Base-by-base conservation (phyloP, 2,797 vertebrate genomes). In the Phataginus tricuspis region DNA sequence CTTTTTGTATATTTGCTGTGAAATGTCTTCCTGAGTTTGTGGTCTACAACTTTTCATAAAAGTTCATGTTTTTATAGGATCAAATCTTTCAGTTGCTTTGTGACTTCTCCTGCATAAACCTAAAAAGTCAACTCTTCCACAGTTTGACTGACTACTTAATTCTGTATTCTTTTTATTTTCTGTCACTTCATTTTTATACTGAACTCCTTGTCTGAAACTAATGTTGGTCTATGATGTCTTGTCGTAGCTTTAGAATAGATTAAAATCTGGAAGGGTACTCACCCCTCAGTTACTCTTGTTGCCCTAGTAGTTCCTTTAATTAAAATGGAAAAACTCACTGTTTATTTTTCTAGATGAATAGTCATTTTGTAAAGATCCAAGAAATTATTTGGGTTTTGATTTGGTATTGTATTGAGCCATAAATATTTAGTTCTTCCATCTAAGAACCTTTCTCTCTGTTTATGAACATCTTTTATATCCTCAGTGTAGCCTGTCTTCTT, bases 221-320 rank as follows among this genome's bases (percentile, higher is more conserved):
- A 63, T 82, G 94, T 83, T 90, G 45, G 23, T 69, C 19, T 51
- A 57, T 69, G 10, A 57, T 66, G 8, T 94, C 45, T 34, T 83
- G 42, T 90, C 39, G 77, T 90, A 82, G 68, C 25, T 86, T 92
- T 91, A 57, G 80, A 92, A 66, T 18, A 86, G 89, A 78, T 96
- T 77, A 49, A 49, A 23, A 82, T 92, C 29, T 80, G 53, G 27
- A 90, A 82, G 21, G 27, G 7, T 66, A 82, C 5, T 39, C 39
- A 61, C 4, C 55, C 7, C 25, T 85, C 18, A 61, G 61, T 84
- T 91, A 72, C 21, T 91, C 39, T 79, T 94, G 53, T 75, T 49
- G n/a, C 51, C 53, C 39, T 66, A 71, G 68, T 71, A 92, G 83
- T 97, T 92, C 45, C 75, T 75, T 68, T 83, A 69, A 89, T 49